These are phyloP conservation scores for Tipula lateralis DNA, from an alignment of 2,888 invertebrate species.

Conservation along the genomic window DNA sequence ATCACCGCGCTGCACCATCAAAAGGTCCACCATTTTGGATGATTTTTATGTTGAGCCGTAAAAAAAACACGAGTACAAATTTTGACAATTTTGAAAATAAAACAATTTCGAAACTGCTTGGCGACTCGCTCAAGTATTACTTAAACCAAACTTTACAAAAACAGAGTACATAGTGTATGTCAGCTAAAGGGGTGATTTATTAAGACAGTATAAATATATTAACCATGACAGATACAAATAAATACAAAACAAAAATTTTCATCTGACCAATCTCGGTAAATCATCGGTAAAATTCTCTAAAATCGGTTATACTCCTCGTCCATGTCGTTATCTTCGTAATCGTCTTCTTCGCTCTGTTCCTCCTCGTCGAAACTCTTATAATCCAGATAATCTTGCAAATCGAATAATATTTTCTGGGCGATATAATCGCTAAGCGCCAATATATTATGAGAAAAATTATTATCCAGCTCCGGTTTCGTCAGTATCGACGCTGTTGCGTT, in stretches of 20 bases:
- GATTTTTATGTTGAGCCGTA: neutral
- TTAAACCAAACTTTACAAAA: no score
- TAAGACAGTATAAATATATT: no score
- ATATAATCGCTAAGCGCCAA: neutral
- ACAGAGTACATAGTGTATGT: no score
- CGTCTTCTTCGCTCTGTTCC: neutral
- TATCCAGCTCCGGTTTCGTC: neutral
- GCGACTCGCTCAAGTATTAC: no score
- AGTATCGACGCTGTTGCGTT: neutral
- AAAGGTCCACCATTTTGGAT: conserved; percentile 42
- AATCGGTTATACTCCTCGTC: no score
- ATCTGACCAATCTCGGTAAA: neutral
- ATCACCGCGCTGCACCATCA: conserved; percentile 40
- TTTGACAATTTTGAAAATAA: neutral
- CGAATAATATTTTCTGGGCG: neutral
- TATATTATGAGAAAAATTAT: neutral
- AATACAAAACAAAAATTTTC: neutral
- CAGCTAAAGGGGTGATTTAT: no score
- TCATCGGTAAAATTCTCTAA: neutral
- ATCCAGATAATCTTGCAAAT: neutral
- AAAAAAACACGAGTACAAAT: neutral
- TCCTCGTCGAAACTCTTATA: neutral
- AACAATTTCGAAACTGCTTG: no score
- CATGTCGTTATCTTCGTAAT: no score
- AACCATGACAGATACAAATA: no score